These are phyloP conservation scores for Ceraclea dissimilis DNA, from an alignment of 2,888 invertebrate species.

Conservation along the genomic window DNA sequence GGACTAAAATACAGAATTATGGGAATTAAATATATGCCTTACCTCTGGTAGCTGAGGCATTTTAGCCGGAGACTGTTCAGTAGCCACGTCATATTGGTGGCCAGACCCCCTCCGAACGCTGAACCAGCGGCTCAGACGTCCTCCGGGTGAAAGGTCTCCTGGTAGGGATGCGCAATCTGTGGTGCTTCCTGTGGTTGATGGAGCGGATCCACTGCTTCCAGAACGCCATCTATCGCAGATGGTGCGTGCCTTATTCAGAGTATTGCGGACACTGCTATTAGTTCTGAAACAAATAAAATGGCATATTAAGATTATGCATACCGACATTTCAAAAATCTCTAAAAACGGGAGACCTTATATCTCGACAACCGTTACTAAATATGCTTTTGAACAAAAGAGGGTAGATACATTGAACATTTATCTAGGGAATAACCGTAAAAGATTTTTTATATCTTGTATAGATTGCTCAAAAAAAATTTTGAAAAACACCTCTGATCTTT, in stretches of 20 bases:
- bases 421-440: no score
- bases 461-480: no score
- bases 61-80: constrained; percentile 44
- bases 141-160: constrained; percentile 57
- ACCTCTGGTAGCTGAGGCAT: constrained; percentile 82
- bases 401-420: no score
- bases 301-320: background rate
- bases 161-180: constrained; percentile 39
- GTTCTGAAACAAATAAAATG: constrained; percentile 41
- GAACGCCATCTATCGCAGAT: constrained; percentile 74
- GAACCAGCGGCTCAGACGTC: constrained; percentile 81
- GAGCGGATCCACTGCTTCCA: constrained; percentile 35
- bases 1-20: no score
- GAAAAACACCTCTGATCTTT: no score
- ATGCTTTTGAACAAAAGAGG: no score
- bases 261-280: constrained; percentile 72
- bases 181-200: constrained; percentile 33
- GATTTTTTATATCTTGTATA: no score
- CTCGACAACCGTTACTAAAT: no score
- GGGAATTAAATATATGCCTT: constrained; percentile 26
- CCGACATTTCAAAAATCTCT: no score
- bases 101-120: constrained; percentile 75
- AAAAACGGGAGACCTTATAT: no score
- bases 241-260: constrained; percentile 73
- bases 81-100: constrained; percentile 71